Evolutionary conservation across 2,888 invertebrate genomes (phyloP), one percentile per base, ranked within the genome.

Genomic region (Chelonus formosanus): DNA sequence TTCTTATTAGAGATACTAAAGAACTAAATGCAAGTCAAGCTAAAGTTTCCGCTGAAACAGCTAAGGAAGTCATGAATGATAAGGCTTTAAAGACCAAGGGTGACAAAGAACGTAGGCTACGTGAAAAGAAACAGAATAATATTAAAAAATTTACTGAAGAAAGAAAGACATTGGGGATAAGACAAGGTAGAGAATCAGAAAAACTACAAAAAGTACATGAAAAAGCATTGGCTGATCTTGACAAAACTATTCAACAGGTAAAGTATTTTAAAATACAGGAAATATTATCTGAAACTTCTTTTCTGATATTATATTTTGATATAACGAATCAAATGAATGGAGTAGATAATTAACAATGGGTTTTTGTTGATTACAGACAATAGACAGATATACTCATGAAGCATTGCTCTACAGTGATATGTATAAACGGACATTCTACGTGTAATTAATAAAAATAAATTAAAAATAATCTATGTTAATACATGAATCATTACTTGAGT

Each of bases 141-240:
- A 89, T 89, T 32, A 90, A 90, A 75, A 88, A 89, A 73, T 90
- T 90, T 74, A 87, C 89, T 73, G 89, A 90, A 50, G 89, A 90
- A 73, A 81, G 89, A 53, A 87, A 87, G 73, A 85, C 81, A 40
- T 82, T 85, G 8, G 86, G 85, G 31, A 87, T 89, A 73, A 88
- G 89, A 68, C 88, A 88, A 65, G 85, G 85, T n/a, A 85, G 87
- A 59, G 87, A 89, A 60, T 85, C 84, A 65, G 88, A 88, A 65
- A 87, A 88, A 70, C 82, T 90, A 50, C 87, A 88, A 73, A 87
- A 87, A 54, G 83, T 86, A 2, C 90, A 91, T 72, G 87, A 87
- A 60, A 86, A 87, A 70, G 88, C 89, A 75, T 82, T 85, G 35
- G 85, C 86, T 10, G 86, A 86, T 48, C 79, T 89, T 60, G 83